Conservation (phyloP, 2,888 invertebrate species). For the Resseliella maxima region DNA sequence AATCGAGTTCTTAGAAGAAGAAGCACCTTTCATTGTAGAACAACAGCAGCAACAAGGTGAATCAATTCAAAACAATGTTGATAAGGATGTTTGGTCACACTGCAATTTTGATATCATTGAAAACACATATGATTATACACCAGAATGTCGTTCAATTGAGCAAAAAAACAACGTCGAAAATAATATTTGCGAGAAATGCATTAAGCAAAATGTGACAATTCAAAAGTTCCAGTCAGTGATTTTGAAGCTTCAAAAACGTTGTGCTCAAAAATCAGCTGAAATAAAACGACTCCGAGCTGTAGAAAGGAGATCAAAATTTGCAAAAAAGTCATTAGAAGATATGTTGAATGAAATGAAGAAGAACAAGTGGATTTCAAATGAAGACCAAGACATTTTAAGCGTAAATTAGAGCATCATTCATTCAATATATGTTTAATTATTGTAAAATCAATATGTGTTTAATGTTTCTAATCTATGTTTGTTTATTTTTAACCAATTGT, state of each 20-base stretch:
- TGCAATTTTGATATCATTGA: too few relatives aligned
- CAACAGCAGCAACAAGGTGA: neutral
- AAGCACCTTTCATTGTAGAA: neutral
- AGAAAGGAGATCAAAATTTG: neutral
- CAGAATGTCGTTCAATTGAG: too few relatives aligned
- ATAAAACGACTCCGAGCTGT: neutral
- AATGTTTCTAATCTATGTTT: too few relatives aligned
- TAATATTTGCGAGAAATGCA: neutral
- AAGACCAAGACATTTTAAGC: neutral
- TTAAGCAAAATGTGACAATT: neutral
- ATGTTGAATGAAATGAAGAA: neutral
- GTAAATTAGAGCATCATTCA: neutral
- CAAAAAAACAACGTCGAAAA: too few relatives aligned
- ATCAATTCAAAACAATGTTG: neutral
- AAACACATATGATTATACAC: too few relatives aligned
- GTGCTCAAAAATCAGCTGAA: neutral
- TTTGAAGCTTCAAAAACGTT: neutral
- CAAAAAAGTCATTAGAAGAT: neutral
- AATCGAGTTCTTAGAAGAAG: neutral
- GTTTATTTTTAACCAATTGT: too few relatives aligned
- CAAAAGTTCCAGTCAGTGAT: neutral
- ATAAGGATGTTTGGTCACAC: neutral
- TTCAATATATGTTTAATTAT: neutral
- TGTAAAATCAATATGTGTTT: too few relatives aligned
- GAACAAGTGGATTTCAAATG: neutral